These are phyloP conservation scores for Chroicocephalus ridibundus DNA, from an alignment of 2,113 vertebrate genomes.

Conservation along the genomic window DNA sequence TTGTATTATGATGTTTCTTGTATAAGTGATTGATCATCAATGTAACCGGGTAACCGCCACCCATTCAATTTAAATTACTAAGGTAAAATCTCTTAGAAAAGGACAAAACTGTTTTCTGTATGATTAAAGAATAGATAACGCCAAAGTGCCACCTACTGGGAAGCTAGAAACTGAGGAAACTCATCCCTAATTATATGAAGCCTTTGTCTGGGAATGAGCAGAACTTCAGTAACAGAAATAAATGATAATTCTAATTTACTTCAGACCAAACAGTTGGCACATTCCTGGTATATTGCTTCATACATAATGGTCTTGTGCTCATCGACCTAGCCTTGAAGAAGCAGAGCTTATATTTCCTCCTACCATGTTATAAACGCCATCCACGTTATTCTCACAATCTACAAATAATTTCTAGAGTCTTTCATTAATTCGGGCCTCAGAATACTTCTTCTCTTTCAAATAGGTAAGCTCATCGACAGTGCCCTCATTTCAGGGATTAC, in stretches of 20 bases:
- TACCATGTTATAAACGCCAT: background rate
- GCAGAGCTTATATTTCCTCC: background rate
- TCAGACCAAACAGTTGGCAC: background rate
- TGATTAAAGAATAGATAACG: background rate
- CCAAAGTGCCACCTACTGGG: conserved; percentile 59
- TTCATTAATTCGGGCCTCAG: background rate
- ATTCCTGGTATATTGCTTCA: background rate
- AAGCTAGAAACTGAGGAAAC: background rate
- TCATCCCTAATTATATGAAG: background rate
- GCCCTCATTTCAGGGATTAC: background rate
- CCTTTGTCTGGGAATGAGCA: background rate
- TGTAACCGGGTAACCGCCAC: background rate
- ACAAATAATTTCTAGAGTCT: background rate
- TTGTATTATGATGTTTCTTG: background rate
- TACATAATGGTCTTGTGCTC: background rate
- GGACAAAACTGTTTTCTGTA: background rate
- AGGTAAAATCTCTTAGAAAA: background rate
- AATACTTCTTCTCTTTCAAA: background rate
- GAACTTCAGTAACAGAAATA: background rate
- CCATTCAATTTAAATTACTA: background rate
- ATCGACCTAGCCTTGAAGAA: background rate
- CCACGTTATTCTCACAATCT: background rate
- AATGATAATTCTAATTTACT: background rate
- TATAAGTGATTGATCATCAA: background rate
- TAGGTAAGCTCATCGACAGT: background rate